These are phyloP conservation scores for Psophia crepitans DNA, from an alignment of 2,113 vertebrate species.

Conservation along the genomic window DNA sequence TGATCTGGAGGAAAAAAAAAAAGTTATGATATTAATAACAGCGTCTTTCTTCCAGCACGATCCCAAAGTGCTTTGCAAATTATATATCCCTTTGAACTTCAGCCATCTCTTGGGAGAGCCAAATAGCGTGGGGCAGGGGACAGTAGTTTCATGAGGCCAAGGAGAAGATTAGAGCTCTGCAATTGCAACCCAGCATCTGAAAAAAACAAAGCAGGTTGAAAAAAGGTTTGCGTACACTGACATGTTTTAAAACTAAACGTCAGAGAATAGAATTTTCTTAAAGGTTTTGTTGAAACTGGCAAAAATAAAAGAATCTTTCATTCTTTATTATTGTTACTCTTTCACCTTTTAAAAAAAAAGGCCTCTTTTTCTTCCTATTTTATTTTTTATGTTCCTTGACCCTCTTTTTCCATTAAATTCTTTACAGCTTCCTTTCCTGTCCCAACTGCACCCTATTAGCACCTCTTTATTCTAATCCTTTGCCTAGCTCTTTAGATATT, in stretches of 20 bases:
- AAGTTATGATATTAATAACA: slow-evolving; percentile 20
- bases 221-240: neutral
- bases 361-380: slow-evolving; percentile 58
- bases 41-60: neutral
- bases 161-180: slow-evolving; percentile 17
- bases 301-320: slow-evolving; percentile 54
- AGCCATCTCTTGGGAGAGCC: slow-evolving; percentile 53
- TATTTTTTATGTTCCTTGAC: slow-evolving; percentile 63
- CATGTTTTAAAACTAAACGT: slow-evolving; percentile 49
- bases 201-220: slow-evolving; percentile 13
- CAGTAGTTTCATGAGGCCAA: slow-evolving; percentile 19
- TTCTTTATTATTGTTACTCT: slow-evolving; percentile 66
- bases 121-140: slow-evolving; percentile 29
- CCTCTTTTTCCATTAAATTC: slow-evolving; percentile 64
- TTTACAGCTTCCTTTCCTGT: slow-evolving; percentile 68
- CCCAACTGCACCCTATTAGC: slow-evolving; percentile 66
- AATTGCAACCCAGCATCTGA: slow-evolving; percentile 18
- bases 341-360: slow-evolving; percentile 63
- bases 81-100: slow-evolving; percentile 43
- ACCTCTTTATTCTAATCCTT: slow-evolving; percentile 74
- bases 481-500: slow-evolving; percentile 49
- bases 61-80: slow-evolving; percentile 57
- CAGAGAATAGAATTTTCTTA: slow-evolving; percentile 49
- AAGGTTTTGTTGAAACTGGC: slow-evolving; percentile 59
- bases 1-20: neutral